Conservation (phyloP, 2,113 vertebrate species). For the Ptilorrhoa leucosticta region DNA sequence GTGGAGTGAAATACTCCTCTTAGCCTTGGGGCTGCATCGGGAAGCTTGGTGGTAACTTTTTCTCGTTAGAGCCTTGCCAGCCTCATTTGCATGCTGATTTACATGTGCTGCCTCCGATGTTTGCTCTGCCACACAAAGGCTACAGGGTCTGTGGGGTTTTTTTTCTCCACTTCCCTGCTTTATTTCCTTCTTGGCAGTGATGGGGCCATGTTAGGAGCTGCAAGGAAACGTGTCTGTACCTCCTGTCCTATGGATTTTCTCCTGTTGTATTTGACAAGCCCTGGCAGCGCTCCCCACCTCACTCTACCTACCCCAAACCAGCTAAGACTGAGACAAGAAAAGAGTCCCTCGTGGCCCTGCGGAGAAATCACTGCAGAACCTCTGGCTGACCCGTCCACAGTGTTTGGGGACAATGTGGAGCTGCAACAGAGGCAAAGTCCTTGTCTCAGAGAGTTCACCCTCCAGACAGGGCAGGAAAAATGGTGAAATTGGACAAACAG, state of each 20-base stretch:
- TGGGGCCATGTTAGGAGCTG: background rate
- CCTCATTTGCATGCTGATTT: conserved; percentile 40
- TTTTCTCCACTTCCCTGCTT: background rate
- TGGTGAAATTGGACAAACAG: background rate
- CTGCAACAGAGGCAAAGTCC: background rate
- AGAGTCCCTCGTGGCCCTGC: background rate
- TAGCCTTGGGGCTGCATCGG: background rate
- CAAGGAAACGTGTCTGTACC: background rate
- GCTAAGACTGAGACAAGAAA: background rate
- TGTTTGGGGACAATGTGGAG: fast-evolving
- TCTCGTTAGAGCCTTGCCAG: background rate
- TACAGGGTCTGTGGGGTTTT: background rate
- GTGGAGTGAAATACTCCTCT: background rate
- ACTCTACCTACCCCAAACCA: background rate
- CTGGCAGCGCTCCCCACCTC: background rate
- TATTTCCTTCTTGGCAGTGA: background rate
- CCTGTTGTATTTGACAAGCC: background rate
- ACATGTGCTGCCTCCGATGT: background rate
- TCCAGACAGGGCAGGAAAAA: background rate
- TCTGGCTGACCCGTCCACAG: background rate
- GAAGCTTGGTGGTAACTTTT: background rate
- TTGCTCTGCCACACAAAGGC: background rate
- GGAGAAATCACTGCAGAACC: background rate
- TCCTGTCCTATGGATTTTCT: background rate
- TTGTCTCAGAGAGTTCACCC: background rate